Conservation (phyloP, 1,140 invertebrate genomes). For the Rhagoletis zephyria region DNA sequence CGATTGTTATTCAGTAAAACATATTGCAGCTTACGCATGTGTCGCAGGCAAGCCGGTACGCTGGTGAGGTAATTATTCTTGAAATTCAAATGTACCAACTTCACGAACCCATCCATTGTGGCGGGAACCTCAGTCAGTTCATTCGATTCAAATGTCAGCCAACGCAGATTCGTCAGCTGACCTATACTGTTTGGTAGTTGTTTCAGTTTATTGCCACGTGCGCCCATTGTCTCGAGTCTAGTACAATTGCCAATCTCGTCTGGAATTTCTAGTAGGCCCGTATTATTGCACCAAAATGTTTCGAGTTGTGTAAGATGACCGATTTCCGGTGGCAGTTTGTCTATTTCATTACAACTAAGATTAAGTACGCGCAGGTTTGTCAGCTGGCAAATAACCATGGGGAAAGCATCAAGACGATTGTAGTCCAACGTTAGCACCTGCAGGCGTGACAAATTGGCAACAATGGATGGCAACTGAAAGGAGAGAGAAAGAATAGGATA, state of each 20-base stretch:
- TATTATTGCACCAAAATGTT: constrained; percentile 82
- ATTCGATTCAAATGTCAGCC: constrained; percentile 78
- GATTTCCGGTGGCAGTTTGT: constrained; percentile 79
- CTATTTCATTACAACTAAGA: constrained; percentile 86
- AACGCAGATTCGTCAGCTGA: constrained; percentile 75
- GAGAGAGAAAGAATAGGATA: background rate
- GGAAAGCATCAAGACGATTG: constrained; percentile 80
- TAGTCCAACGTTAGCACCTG: constrained; percentile 77
- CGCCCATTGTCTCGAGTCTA: constrained; percentile 82
- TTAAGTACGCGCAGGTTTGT: constrained; percentile 84
- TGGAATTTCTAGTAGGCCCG: constrained; percentile 76
- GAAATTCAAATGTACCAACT: constrained; percentile 77
- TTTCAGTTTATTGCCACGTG: constrained; percentile 77
- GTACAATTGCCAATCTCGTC: constrained; percentile 80
- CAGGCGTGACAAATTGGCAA: constrained; percentile 68
- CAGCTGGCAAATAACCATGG: constrained; percentile 76
- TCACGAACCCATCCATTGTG: constrained; percentile 74
- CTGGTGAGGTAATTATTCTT: constrained; percentile 75
- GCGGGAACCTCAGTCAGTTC: constrained; percentile 75
- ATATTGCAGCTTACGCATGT: constrained; percentile 75
- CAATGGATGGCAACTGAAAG: constrained; percentile 65
- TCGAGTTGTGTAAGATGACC: constrained; percentile 83
- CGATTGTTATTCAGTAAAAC: constrained; percentile 76
- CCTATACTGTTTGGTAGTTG: constrained; percentile 75
- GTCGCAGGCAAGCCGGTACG: constrained; percentile 74